Conservation (phyloP, 2,888 invertebrate genomes). For the Chouioia cunea region DNA sequence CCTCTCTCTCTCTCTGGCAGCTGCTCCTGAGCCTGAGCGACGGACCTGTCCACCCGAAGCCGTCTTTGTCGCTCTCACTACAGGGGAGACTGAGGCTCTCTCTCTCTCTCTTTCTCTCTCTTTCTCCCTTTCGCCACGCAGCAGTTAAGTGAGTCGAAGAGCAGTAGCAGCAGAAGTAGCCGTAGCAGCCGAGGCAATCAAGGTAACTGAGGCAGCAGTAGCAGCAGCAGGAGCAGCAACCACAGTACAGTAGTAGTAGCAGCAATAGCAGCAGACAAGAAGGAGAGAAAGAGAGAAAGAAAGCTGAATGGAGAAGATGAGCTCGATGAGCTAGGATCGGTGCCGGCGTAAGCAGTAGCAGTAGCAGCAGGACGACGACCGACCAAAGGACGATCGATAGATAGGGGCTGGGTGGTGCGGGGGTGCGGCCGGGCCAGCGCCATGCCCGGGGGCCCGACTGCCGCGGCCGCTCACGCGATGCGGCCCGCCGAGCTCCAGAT, state of each 20-base stretch:
- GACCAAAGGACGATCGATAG: slow-evolving; percentile 54
- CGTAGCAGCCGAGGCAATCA: too few species aligned
- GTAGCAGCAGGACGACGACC: neutral
- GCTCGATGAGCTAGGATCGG: too few species aligned
- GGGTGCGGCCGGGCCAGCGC: slow-evolving; percentile 55
- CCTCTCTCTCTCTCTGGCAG: too few species aligned
- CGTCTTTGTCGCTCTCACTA: neutral
- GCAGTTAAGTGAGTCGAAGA: too few species aligned
- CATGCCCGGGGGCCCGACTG: slow-evolving; percentile 53
- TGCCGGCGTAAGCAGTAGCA: neutral
- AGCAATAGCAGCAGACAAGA: too few species aligned
- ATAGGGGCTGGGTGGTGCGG: slow-evolving; percentile 49
- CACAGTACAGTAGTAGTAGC: too few species aligned
- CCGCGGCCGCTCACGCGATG: slow-evolving; percentile 34
- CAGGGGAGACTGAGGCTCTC: neutral
- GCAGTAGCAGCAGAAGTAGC: too few species aligned
- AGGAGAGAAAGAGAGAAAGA: too few species aligned
- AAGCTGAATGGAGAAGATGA: too few species aligned
- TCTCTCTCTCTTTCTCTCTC: too few species aligned
- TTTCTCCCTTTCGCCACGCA: too few species aligned
- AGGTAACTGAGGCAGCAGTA: too few species aligned
- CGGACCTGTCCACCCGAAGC: neutral
- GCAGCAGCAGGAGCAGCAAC: neutral
- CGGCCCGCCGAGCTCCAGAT: slow-evolving; percentile 49
- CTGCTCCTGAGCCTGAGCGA: neutral